Evolutionary conservation across 2,888 invertebrate species (phyloP), one percentile per base, ranked within the genome.

Genomic region (Caenorhabditis imperialis): DNA sequence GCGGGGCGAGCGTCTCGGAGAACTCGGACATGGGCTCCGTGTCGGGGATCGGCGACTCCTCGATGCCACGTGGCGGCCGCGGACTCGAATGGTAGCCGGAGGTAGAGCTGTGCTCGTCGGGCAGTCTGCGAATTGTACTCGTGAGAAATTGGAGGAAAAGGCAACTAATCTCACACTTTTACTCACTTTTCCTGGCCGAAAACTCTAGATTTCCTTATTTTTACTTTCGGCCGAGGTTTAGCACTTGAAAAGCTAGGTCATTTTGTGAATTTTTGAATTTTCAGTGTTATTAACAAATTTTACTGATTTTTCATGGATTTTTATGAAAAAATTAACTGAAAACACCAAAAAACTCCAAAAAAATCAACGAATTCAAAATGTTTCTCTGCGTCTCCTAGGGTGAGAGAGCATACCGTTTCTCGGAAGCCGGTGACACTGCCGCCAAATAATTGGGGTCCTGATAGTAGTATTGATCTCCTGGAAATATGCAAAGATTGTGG

Each of bases 1-100:
- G 54, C 37, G 63, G 63, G 1, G 60, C 65, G 3, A 33, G 27
- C 6, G 70, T 63, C 44, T 75, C 75, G 5, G 75, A 75, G 10
- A 75, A 45, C 54, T 75, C 75, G 5, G 75, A 75, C 20, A 75
- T 42, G 5, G 69, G 63, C 35, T 69, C 75, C 22, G 61, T 67
- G 37, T 67, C 67, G 7, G 51, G 67, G 8, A 67, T 35, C 6
- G 67, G 67, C 3, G 67, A 67, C 57, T 57, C 67, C 16, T 47
- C 23, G 1, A 27, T 18, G 20, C 18, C 16, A 35, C 23, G 44
- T 27, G 53, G 55, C 8, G 55, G 23, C 12, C 51, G 57, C n/a
- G 67, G 67, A 37, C 51, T 57, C 35, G 67, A 67, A 20, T 67
- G 57, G 25, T 67, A 67, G 14, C 57, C 67, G 8, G 67, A 67